Base-by-base conservation (phyloP, 2,113 vertebrate species). In the Larimichthys polyactis region DNA sequence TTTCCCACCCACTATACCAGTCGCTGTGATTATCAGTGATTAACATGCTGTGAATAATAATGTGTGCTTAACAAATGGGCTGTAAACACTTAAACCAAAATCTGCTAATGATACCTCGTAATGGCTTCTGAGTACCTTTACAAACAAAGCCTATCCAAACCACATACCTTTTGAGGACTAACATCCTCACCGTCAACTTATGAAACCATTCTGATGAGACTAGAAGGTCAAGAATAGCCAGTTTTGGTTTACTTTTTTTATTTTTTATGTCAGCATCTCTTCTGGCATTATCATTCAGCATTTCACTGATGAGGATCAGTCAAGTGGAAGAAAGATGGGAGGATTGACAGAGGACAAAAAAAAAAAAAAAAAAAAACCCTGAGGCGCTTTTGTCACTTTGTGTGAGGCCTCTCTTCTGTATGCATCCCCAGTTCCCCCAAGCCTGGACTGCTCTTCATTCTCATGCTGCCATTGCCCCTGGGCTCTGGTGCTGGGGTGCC, bases 361-460 rank as follows among this genome's bases (percentile, higher is more conserved):
- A 85, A 88, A 89, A 89, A 51, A 20, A 54, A 51, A 51, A 51
- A 51, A 54, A 92, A 90, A 90, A 86, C 81, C 93, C 92, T 60
- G 75, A 92, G 91, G 93, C 80, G 84, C 92, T 94, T 95, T 94
- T 95, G 93, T 94, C 72, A 83, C 87, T 93, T 90, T 93, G 91
- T 94, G 90, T 92, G 92, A 93, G 94, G 89, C 89, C 91, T 94
- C 93, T 95, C 72, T 77, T 96, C 94, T 94, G 95, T 95, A 95
- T 95, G 93, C 95, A 93, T 79, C 83, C 92, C 94, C 83, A 85
- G 86, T 87, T 88, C 86, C 84, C 90, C 74, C 81, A 51, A 90
- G 91, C 84, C 89, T 78, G 92, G 86, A 89, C 88, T 27, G 63
- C 84, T 82, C 89, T 88, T 90, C 93, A 94, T 94, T 95, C 95